These are phyloP conservation scores for Ophiothrix spiculata DNA, from an alignment of 35 echinoderm and acorn worm species.

Conservation along the genomic window DNA sequence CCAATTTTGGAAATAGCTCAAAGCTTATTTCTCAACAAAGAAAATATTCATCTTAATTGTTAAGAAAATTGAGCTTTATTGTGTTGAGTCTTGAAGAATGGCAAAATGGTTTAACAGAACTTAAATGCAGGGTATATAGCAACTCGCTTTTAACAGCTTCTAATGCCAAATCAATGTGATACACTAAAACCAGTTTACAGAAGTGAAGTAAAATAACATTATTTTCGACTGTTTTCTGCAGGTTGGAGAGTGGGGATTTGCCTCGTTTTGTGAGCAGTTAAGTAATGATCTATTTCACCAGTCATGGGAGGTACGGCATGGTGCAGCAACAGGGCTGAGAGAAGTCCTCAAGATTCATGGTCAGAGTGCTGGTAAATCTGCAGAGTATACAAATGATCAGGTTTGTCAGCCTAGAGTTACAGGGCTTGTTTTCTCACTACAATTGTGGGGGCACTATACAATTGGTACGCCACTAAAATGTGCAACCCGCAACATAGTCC, in stretches of 20 bases:
- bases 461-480: too few relatives aligned
- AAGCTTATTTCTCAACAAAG: too few relatives aligned
- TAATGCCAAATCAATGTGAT: not conserved
- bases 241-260: slow-evolving; percentile 93
- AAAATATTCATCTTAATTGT: too few relatives aligned
- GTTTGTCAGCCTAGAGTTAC: slow-evolving; percentile 49
- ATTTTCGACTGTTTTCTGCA: slow-evolving; percentile 29
- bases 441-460: too few relatives aligned
- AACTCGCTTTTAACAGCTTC: not conserved
- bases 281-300: slow-evolving; percentile 89
- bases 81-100: not conserved
- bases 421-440: too few relatives aligned
- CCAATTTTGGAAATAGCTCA: not conserved
- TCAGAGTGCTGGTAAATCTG: slow-evolving; percentile 86
- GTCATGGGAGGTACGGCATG: slow-evolving; percentile 91
- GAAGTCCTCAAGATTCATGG: slow-evolving; percentile 91
- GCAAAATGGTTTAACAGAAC: not conserved
- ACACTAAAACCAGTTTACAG: not conserved
- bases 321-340: slow-evolving; percentile 91
- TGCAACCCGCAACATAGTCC: too few relatives aligned
- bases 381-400: slow-evolving; percentile 74
- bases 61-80: not conserved
- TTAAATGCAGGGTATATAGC: not conserved
- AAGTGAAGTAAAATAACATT: not conserved
- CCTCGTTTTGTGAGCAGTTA: slow-evolving; percentile 95